Evolutionary conservation across 2,888 invertebrate species (phyloP).

Genomic region (Girardia tigrina): DNA sequence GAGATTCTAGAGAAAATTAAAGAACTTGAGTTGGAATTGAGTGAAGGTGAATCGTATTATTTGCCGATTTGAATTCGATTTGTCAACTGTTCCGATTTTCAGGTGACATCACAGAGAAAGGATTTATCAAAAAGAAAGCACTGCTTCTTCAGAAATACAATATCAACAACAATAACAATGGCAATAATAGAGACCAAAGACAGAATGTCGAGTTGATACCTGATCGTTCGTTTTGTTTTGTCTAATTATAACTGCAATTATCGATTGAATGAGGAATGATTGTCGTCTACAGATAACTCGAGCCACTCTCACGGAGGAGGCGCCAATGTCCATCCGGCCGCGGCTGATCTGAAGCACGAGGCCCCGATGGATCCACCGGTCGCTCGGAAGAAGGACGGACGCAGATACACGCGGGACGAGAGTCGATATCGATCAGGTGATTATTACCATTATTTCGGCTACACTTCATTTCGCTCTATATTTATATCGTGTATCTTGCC

Average conservation of each 20-base stretch:
- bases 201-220: no score
- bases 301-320: neutral
- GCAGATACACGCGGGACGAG: slow-evolving; percentile 78
- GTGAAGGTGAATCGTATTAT: slow-evolving; percentile 95
- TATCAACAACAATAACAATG: no score
- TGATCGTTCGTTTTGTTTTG: no score
- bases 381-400: slow-evolving; percentile 65
- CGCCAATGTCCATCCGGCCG: neutral
- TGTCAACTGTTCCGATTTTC: slow-evolving; percentile 51
- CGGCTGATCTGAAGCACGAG: neutral
- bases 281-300: neutral
- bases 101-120: slow-evolving; percentile 99
- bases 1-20: slow-evolving; percentile 88
- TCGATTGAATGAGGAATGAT: no score
- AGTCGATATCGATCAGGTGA: slow-evolving; percentile 88
- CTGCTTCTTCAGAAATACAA: slow-evolving; percentile 63
- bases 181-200: no score
- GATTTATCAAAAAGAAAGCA: slow-evolving; percentile 90
- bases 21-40: slow-evolving; percentile 88
- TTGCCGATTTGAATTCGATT: no score
- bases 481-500: no score
- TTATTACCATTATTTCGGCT: no score
- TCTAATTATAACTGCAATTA: no score
- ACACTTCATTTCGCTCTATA: no score
- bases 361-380: slow-evolving; percentile 38